phyloP scores from a whole-genome alignment of 1,140 invertebrate species.

The Drosophila bocki region DNA sequence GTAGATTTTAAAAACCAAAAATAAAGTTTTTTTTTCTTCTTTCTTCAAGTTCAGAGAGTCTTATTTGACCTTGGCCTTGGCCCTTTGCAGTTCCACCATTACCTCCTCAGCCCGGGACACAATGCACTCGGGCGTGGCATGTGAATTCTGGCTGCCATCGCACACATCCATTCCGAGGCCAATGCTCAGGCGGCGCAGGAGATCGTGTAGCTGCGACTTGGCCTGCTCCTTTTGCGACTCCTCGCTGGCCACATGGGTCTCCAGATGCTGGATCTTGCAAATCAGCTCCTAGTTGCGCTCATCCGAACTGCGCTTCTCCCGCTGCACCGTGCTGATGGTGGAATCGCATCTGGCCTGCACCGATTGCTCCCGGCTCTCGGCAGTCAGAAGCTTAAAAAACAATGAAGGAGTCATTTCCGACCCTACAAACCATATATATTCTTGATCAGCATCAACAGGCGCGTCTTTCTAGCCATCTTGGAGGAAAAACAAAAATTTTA shows the following conservation, averaged over 20 bases:
- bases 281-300: conserved; percentile 91
- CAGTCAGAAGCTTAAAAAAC: conserved; percentile 8
- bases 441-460: too few species aligned
- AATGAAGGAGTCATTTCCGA: too few species aligned
- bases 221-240: conserved; percentile 89
- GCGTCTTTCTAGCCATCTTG: too few species aligned
- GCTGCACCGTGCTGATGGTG: conserved; percentile 89
- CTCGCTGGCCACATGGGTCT: conserved; percentile 89
- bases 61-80: conserved; percentile 86
- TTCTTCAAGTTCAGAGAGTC: too few species aligned
- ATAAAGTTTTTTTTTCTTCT: too few species aligned
- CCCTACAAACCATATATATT: too few species aligned
- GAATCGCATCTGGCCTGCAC: conserved; percentile 89
- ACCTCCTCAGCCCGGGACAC: conserved; percentile 90
- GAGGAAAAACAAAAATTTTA: too few species aligned
- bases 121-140: conserved; percentile 88
- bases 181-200: conserved; percentile 88
- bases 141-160: conserved; percentile 86
- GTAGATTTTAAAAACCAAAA: too few species aligned
- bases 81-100: conserved; percentile 88
- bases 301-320: conserved; percentile 90
- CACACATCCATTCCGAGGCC: conserved; percentile 89
- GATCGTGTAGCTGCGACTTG: conserved; percentile 88
- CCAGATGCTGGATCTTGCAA: conserved; percentile 89
- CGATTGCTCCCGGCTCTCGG: conserved; percentile 90